Conservation (phyloP, 64 coral and sea anemone species). For the Montipora efflorescens region DNA sequence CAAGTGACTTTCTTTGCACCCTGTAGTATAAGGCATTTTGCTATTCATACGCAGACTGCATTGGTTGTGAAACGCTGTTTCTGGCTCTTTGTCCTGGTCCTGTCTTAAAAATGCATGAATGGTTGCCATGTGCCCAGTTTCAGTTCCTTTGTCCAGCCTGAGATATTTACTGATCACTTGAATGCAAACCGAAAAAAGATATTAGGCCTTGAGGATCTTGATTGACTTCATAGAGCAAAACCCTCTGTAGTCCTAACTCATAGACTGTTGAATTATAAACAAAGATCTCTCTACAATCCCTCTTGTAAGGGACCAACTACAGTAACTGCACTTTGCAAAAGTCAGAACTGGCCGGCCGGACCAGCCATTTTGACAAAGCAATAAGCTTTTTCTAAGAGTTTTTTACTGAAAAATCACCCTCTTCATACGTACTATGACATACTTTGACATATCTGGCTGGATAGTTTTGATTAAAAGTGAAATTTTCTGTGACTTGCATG, state of each 20-base stretch:
- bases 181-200: slow-evolving; percentile 41
- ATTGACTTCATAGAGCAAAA: not conserved
- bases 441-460: not conserved
- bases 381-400: no score
- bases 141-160: slow-evolving; percentile 57
- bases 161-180: slow-evolving; percentile 62
- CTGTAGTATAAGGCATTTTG: not conserved
- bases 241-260: slow-evolving; percentile 12
- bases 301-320: not conserved
- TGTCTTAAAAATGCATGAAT: slow-evolving; percentile 66
- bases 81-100: slow-evolving; percentile 28
- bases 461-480: slow-evolving; percentile 3
- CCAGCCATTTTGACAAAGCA: no score
- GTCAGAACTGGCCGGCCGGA: not conserved
- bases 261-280: slow-evolving; percentile 3
- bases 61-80: slow-evolving; percentile 44
- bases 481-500: not conserved
- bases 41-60: not conserved
- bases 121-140: slow-evolving; percentile 55
- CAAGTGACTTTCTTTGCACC: slow-evolving; percentile 1
- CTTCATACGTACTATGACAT: not conserved
- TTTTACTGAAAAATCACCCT: not conserved
- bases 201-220: slow-evolving; percentile 30
- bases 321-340: slow-evolving; percentile 9
- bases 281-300: not conserved